Base-by-base conservation (phyloP, 2,113 vertebrate species). In the Macaca mulatta region DNA sequence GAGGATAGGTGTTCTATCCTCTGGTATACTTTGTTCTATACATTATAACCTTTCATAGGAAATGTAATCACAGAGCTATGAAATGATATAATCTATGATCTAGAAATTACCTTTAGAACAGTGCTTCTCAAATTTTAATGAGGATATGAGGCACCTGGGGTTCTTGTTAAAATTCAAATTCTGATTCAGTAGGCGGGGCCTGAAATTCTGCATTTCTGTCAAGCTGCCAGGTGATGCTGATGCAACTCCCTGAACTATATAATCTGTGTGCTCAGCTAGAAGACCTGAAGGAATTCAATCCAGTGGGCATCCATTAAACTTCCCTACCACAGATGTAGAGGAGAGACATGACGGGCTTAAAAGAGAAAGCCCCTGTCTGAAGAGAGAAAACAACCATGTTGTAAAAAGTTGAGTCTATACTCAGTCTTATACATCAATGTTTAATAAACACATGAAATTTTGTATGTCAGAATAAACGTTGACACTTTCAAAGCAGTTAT, bases 121-220 rank as follows among this genome's bases (percentile, higher is more conserved):
- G 0, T 48, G 27, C 23, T 67, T 77, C 87, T 96, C 18, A 61
- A 88, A n/a, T 85, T 80, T 87, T 90, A 78, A 88, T 16, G 43
- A 81, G 35, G 30, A 22, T 77, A 25, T 43, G 72, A 45, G 89
- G n/a, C 55, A 79, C 61, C n/a, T 78, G 55, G 27, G 45, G 43
- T 86, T 83, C 22, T 83, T 93, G 7, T 80, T 92, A 89, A 96
- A 95, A 87, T 80, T 89, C n/a, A 77, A 13, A 55, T 90, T 93
- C 90, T 94, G 61, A 86, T 45, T 86, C 27, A 35, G 2, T 75
- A n/a, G 35, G 27, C n/a, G 22, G 22, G 6, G 35, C 38, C 25
- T 57, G 43, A 94, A 89, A 67, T 83, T 87, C 70, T 92, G 30
- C 18, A 38, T 67, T 84, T 96, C 83, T 92, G 0, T 81, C 50